Evolutionary conservation across 2,113 vertebrate genomes (phyloP), one percentile per base, ranked within the genome.

Genomic region (Marmota flaviventris): DNA sequence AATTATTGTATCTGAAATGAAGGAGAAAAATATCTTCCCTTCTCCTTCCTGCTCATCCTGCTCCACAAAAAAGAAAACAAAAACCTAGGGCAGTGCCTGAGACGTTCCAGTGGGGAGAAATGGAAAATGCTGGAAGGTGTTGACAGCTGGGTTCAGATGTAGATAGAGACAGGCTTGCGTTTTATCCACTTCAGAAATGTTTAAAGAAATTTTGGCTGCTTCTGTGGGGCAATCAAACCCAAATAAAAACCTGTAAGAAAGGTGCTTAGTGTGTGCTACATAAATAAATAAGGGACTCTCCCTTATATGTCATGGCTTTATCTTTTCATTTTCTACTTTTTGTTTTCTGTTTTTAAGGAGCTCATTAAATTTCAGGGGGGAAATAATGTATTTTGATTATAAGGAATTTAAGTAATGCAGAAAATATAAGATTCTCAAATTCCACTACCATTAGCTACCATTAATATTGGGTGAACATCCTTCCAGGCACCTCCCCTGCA

Each of bases 1-100:
- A 97, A 97, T 27, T 89, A 86, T 89, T 96, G 97, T 84, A 3
- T 97, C 89, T 79, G 72, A 96, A 93, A 94, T 77, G 73, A 51
- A 86, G 63, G 69, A 42, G 96, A 67, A 1, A 53, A 25, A 84
- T 65, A 65, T 42, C 45, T 89, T 69, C 79, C 73, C 20, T 63
- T 58, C 48, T 70, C 39, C 42, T 95, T 93, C 61, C 78, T 29
- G 42, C 39, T 53, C 53, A 51, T 42, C 16, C 85, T 82, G 81
- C n/a, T 32, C 51, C 72, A 72, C 34, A 25, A 39, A 32, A 75
- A 37, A 27, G 24, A 63, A 63, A 12, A 7, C 32, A 67, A 89
- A 70, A 18, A 20, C 51, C 9, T 0, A 89, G 75, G 91, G 95
- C 78, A 34, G 72, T 2, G n/a, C 72, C 2, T 83, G 67, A 91